Percentiles rank a stretch among this genome's conserved stretches.
These are phyloP conservation scores for Vulpes lagopus DNA, from an alignment of 2,113 vertebrate genomes.

Conservation along the genomic window DNA sequence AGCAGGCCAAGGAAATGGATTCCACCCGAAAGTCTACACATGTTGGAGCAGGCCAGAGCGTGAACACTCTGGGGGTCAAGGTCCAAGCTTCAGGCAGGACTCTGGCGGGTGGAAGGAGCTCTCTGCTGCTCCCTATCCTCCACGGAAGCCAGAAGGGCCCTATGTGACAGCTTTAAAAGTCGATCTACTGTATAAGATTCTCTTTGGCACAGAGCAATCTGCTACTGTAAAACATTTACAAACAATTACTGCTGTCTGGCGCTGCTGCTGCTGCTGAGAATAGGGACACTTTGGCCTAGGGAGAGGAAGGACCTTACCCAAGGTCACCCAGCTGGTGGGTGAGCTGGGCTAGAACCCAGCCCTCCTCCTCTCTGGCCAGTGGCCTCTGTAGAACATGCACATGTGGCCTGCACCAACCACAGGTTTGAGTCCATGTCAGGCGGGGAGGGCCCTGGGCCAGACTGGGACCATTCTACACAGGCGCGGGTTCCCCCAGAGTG, in stretches of 20 bases:
- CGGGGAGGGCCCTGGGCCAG: background rate
- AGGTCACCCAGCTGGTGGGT: background rate
- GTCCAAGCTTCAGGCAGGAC: background rate
- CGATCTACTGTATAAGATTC: background rate
- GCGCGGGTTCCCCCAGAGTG: background rate
- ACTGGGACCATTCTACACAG: background rate
- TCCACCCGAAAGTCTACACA: background rate
- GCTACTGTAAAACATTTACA: background rate
- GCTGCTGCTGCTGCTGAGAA: background rate
- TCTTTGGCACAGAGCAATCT: background rate
- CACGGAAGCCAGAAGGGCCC: background rate
- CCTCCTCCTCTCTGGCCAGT: background rate
- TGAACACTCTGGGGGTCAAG: background rate
- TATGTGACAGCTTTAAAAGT: background rate
- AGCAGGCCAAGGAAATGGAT: background rate
- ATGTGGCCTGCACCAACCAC: background rate
- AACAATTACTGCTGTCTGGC: background rate
- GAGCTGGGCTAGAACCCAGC: background rate
- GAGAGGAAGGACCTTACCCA: background rate
- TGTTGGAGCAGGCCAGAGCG: background rate
- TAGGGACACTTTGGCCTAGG: background rate
- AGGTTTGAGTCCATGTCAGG: background rate
- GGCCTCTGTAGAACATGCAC: background rate
- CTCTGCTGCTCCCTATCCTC: background rate
- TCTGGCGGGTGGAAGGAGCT: background rate